Base-by-base conservation (phyloP, 1,140 invertebrate species). In the Drosophila santomea region DNA sequence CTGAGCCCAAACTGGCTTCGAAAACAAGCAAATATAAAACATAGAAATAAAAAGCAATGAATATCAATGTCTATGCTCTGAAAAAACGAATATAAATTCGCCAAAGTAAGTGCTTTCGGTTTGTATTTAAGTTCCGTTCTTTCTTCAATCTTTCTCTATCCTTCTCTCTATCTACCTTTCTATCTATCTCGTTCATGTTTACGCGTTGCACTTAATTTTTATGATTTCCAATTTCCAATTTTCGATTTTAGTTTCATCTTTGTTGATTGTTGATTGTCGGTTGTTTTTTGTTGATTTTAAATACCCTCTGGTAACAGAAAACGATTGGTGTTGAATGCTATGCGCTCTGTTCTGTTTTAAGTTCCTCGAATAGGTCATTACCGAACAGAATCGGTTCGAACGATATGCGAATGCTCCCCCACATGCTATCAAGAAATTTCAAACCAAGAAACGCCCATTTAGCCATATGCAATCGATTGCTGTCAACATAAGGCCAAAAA, bases 51-150 rank as follows among this genome's bases (percentile, higher is more conserved):
- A 80, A 71, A 54, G 32, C 59, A 55, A 54, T 68, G 50, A 75
- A 73, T 45, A 83, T 81, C 43, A 76, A 79, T 83, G 64, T 80
- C 58, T 78, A 78, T 68, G 52, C 84, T 67, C 69, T 82, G 64
- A 71, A 48, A 69, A 71, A 75, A 75, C 64, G 76, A 76, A 83
- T 75, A 84, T 75, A 78, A 82, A 71, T 71, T 75, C 57, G 57
- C 52, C 41, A 72, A 67, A 72, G 83, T 86, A 86, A 86, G 83
- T 86, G 83, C 79, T 61, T 86, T 86, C 66, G 71, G 83, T 88
- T 86, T 82, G 83, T 86, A 88, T 68, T 75, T 79, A 28, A 75
- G 72, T 80, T 84, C 54, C 64, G 64, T 79, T 83, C 43, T 79
- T 67, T 74, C 52, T 71, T 71, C 51, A 69, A 69, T 72, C 28